A percentile compares a stretch with the other conserved stretches of the same genome.
phyloP scores from a whole-genome alignment of 2,797 vertebrate genomes.

The Poeciliopsis presidionis region DNA sequence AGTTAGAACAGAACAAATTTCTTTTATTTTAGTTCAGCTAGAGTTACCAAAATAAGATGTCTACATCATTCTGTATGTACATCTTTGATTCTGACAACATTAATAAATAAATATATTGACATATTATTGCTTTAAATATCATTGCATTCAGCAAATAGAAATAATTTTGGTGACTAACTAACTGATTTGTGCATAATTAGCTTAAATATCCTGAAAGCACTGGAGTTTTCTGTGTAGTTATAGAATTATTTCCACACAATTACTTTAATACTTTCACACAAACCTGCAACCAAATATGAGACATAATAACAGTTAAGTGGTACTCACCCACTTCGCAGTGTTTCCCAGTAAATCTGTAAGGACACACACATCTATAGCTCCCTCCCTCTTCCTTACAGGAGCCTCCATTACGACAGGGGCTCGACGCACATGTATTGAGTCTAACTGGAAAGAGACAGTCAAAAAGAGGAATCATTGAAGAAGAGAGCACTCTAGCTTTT shows the following conservation, averaged over 20 bases:
- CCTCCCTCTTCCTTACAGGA: slow-evolving; percentile 90
- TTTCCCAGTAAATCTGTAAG: slow-evolving; percentile 93
- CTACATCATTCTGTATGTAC: neutral
- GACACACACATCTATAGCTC: slow-evolving; percentile 91
- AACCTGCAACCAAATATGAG: slow-evolving; percentile 9
- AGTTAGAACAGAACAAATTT: neutral
- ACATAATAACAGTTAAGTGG: neutral
- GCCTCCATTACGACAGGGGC: slow-evolving; percentile 93
- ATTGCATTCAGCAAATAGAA: neutral
- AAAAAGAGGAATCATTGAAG: slow-evolving; percentile 50
- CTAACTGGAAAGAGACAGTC: slow-evolving; percentile 83
- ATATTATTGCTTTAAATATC: neutral
- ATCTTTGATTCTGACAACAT: neutral
- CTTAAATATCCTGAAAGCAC: neutral
- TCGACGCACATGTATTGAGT: slow-evolving; percentile 89
- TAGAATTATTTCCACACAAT: neutral
- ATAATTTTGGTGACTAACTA: neutral
- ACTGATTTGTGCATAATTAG: neutral
- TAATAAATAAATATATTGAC: neutral
- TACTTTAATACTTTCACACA: neutral
- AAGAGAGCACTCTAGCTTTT: slow-evolving; percentile 16
- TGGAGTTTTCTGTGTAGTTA: neutral
- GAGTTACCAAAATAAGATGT: neutral
- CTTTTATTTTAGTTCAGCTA: neutral
- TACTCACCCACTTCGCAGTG: slow-evolving; percentile 96